These are phyloP conservation scores for Cygnus olor DNA, from an alignment of 2,797 vertebrate genomes.

Conservation along the genomic window DNA sequence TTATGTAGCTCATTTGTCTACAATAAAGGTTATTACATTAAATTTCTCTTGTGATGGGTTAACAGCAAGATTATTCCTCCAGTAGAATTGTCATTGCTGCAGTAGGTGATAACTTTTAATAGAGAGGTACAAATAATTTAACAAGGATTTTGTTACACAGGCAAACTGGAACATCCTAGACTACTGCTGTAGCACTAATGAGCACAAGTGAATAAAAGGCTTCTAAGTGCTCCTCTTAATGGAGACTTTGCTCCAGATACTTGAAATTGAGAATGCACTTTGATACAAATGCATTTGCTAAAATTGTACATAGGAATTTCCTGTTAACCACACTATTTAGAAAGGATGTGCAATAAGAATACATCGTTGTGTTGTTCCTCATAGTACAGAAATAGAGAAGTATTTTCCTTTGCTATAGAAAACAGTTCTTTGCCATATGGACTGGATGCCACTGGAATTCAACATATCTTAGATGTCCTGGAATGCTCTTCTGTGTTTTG, in stretches of 20 bases:
- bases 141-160: not conserved
- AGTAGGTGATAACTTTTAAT: not conserved
- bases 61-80: not conserved
- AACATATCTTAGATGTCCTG: fast-evolving
- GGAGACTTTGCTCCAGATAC: not conserved
- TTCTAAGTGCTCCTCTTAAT: not conserved
- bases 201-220: not conserved
- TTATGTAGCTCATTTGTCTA: conserved; percentile 1
- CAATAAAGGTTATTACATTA: not conserved
- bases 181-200: not conserved
- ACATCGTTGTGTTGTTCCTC: not conserved
- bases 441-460: not conserved
- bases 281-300: too few relatives aligned
- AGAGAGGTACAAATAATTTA: not conserved
- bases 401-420: not conserved
- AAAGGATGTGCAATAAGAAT: not conserved
- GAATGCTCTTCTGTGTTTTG: not conserved
- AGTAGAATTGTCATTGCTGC: not conserved
- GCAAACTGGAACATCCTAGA: not conserved
- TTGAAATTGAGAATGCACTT: fast-evolving
- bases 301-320: fast-evolving
- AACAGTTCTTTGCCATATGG: not conserved
- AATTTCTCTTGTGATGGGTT: not conserved
- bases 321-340: fast-evolving
- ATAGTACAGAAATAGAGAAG: fast-evolving